These are phyloP conservation scores for Toxotes lorentzi DNA, from an alignment of 2,797 vertebrate species.

Conservation along the genomic window DNA sequence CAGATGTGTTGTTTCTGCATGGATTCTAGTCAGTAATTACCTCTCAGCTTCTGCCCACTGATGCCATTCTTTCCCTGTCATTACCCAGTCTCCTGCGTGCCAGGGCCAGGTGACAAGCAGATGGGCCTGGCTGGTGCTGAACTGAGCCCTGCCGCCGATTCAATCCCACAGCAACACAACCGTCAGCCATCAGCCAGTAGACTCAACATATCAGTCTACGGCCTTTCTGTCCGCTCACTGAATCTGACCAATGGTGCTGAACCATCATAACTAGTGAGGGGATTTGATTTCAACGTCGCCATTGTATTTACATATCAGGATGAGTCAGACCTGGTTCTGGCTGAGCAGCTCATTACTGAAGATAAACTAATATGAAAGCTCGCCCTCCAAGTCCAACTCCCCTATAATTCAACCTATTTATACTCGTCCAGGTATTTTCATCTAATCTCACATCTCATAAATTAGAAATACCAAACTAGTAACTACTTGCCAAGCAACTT, in stretches of 20 bases:
- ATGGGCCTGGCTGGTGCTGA: conserved; percentile 86
- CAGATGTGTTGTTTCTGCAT: conserved; percentile 91
- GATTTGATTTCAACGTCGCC: conserved; percentile 11
- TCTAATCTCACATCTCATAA: conserved; percentile 11
- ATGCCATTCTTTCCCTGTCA: conserved; percentile 88
- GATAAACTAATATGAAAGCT: conserved; percentile 9
- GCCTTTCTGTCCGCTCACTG: conserved; percentile 31
- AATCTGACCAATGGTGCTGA: conserved; percentile 22
- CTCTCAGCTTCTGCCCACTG: conserved; percentile 81
- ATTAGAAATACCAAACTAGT: background rate
- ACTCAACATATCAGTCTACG: conserved; percentile 40
- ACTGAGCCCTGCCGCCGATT: conserved; percentile 65
- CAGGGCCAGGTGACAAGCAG: conserved; percentile 89
- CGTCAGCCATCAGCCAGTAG: conserved; percentile 46
- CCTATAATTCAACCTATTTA: conserved; percentile 18
- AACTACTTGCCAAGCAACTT: background rate
- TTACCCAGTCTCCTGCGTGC: conserved; percentile 85
- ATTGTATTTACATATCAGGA: conserved; percentile 6
- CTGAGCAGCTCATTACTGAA: conserved; percentile 17
- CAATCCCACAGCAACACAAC: conserved; percentile 49
- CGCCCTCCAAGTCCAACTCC: background rate
- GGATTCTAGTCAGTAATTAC: conserved; percentile 89
- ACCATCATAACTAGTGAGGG: background rate
- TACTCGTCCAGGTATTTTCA: conserved; percentile 8
- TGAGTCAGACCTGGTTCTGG: conserved; percentile 29